These are phyloP conservation scores for Hyphantria cunea DNA, from an alignment of 1,140 invertebrate species.

Conservation along the genomic window DNA sequence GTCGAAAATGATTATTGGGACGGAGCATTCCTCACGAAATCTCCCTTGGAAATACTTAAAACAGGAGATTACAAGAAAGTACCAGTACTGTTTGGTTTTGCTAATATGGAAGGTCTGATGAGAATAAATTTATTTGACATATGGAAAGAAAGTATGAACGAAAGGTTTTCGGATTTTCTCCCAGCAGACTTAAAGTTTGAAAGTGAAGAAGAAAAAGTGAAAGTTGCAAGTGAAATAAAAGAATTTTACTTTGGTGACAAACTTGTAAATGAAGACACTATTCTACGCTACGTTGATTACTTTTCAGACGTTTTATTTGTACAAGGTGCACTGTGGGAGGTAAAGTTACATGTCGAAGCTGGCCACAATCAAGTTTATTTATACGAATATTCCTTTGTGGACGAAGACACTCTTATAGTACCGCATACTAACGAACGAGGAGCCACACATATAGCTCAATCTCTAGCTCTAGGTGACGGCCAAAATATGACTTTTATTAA, in stretches of 20 bases:
- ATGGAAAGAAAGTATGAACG: constrained; percentile 49
- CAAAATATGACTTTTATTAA: not conserved
- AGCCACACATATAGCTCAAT: constrained; percentile 49
- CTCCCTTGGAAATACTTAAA: constrained; percentile 43
- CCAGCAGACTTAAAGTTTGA: constrained; percentile 54
- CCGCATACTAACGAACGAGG: constrained; percentile 35
- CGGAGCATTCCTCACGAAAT: constrained; percentile 42
- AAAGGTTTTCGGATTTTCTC: constrained; percentile 53
- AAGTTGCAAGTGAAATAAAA: constrained; percentile 33
- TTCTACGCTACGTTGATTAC: constrained; percentile 37
- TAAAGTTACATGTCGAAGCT: constrained; percentile 24
- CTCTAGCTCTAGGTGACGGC: constrained; percentile 38
- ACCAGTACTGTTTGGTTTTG: constrained; percentile 46
- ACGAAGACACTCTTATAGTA: constrained; percentile 14
- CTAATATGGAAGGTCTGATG: constrained; percentile 48
- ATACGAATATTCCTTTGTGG: constrained; percentile 37
- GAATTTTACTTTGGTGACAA: constrained; percentile 40
- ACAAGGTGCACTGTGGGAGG: constrained; percentile 20
- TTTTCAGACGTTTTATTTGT: constrained; percentile 37
- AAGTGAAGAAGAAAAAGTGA: constrained; percentile 31
- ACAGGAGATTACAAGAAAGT: constrained; percentile 40
- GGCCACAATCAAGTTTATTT: constrained; percentile 40
- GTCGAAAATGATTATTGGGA: constrained; percentile 36
- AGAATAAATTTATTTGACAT: constrained; percentile 28
- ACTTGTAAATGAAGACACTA: constrained; percentile 22